Percentiles rank a stretch among this genome's conserved stretches.
phyloP scores from a whole-genome alignment of 1,140 invertebrate genomes.

The Drosophila lacertosa region DNA sequence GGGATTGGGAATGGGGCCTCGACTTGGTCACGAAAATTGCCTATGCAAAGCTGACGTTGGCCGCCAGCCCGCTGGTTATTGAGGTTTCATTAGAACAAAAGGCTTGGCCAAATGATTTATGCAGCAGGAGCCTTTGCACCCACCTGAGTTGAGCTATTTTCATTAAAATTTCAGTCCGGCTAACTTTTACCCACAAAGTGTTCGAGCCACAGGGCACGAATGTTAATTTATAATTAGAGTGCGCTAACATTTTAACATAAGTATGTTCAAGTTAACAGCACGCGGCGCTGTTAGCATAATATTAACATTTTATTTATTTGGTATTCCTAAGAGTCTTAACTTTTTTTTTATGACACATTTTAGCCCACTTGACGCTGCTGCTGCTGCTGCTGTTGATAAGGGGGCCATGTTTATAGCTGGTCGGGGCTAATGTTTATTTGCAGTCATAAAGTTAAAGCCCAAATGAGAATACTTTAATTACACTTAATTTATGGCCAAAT shows the following conservation, averaged over 20 bases:
- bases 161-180: conserved; percentile 71
- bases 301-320: conserved; percentile 2
- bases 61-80: conserved; percentile 21
- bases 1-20: background rate
- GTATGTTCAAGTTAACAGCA: background rate
- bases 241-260: background rate
- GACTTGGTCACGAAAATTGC: conserved; percentile 52
- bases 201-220: background rate
- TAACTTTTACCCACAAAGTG: conserved; percentile 20
- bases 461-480: conserved; percentile 78
- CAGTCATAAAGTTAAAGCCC: conserved; percentile 60
- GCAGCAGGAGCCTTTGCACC: conserved; percentile 32
- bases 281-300: background rate
- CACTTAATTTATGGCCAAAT: conserved; percentile 66
- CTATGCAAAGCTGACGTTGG: conserved; percentile 16
- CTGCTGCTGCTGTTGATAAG: conserved; percentile 62
- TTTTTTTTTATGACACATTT: conserved; percentile 79
- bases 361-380: conserved; percentile 68
- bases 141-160: conserved; percentile 60
- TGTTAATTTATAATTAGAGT: background rate
- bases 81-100: conserved; percentile 53
- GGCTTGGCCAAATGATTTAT: conserved; percentile 69
- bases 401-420: conserved; percentile 42
- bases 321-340: background rate
- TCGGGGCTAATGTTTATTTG: conserved; percentile 59